Evolutionary conservation across 1,140 invertebrate genomes (phyloP).

Genomic region (Lithobius niger): DNA sequence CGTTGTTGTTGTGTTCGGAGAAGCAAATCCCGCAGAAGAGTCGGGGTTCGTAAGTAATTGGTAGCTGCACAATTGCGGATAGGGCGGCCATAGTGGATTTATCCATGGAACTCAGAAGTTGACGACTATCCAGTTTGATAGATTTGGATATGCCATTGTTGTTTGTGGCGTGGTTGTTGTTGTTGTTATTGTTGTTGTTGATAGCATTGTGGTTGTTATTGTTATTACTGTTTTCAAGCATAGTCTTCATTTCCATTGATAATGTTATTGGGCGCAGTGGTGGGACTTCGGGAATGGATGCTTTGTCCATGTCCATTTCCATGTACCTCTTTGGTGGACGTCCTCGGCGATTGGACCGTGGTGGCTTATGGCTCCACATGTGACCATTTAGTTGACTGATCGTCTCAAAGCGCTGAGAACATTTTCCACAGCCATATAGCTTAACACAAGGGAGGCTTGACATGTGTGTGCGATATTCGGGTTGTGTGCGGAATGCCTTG

Average conservation of each 20-base stretch:
- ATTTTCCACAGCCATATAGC: slow-evolving; percentile 7
- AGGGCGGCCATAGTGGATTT: too few species aligned
- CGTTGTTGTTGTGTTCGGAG: background rate
- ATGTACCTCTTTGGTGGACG: slow-evolving; percentile 3
- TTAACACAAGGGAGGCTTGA: slow-evolving; percentile 2
- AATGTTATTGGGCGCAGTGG: too few species aligned
- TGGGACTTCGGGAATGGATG: too few species aligned
- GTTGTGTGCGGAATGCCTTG: background rate
- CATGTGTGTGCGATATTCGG: background rate
- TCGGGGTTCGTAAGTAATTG: background rate
- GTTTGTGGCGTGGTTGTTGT: too few species aligned
- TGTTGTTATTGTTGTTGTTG: too few species aligned
- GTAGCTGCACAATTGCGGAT: background rate
- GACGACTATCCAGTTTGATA: too few species aligned
- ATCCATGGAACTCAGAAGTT: too few species aligned
- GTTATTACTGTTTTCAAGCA: too few species aligned
- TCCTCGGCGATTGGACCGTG: slow-evolving; percentile 2
- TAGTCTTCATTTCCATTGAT: too few species aligned
- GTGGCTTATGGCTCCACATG: slow-evolving; percentile 6
- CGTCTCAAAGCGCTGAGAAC: slow-evolving; percentile 3
- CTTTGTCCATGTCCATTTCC: background rate
- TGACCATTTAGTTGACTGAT: slow-evolving; percentile 5
- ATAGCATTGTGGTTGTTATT: too few species aligned
- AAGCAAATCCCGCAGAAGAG: slow-evolving; percentile 6
- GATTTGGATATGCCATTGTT: too few species aligned